A percentile compares a stretch with the other conserved stretches of the same genome.
These are phyloP conservation scores for Borostomias antarcticus DNA, from an alignment of 2,797 vertebrate species.

Conservation along the genomic window DNA sequence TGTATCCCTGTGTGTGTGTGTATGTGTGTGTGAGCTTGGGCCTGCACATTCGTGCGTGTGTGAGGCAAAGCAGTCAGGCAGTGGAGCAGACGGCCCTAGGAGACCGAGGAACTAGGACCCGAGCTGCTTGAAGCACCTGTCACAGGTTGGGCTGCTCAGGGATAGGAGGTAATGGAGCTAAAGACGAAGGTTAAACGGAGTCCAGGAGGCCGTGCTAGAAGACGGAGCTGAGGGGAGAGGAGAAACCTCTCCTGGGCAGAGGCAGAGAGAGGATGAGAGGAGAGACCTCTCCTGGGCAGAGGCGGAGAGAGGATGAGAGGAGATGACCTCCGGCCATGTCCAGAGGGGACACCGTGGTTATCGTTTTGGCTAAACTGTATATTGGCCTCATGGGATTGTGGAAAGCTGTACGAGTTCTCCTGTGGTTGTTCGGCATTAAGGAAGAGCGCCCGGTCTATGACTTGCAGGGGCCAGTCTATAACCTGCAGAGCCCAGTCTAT, in stretches of 20 bases:
- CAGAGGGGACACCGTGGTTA: constrained; percentile 42
- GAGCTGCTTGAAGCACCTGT: constrained; percentile 42
- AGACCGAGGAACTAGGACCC: constrained; percentile 43
- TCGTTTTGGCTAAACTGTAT: too few species aligned
- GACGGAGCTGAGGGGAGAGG: constrained; percentile 24
- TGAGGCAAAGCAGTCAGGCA: constrained; percentile 28
- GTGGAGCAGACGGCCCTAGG: constrained; percentile 36
- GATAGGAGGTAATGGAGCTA: constrained; percentile 39
- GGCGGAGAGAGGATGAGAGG: constrained; percentile 29
- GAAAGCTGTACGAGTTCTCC: too few species aligned
- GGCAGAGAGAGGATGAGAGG: constrained; percentile 13
- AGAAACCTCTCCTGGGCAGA: constrained; percentile 35
- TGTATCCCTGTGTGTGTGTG: neutral
- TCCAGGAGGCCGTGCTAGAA: constrained; percentile 47
- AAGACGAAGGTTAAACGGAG: constrained; percentile 59
- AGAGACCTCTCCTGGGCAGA: constrained; percentile 20
- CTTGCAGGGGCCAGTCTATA: too few species aligned
- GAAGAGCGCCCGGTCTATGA: too few species aligned
- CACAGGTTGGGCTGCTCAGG: constrained; percentile 36
- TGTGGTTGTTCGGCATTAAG: too few species aligned
- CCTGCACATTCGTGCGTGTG: neutral
- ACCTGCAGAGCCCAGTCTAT: too few species aligned
- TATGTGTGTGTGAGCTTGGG: constrained; percentile 30
- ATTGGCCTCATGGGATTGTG: too few species aligned
- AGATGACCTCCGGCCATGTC: too few species aligned